Evolutionary conservation across 2,113 vertebrate species (phyloP).

Genomic region (Cinclus cinclus): DNA sequence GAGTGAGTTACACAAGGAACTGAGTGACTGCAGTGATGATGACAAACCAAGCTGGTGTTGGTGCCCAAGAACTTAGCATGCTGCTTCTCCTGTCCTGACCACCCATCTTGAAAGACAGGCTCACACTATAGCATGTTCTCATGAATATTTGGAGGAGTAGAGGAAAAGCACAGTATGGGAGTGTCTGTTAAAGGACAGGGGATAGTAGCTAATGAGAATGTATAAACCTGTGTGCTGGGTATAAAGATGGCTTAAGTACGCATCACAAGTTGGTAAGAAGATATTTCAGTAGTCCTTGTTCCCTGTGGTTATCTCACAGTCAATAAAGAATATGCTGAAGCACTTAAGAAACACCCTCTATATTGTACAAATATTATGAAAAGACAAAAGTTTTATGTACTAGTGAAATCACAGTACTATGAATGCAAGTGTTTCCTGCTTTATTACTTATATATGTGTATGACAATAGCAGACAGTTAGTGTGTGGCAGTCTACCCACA

Average conservation of each 20-base stretch:
- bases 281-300: neutral
- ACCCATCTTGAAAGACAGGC: neutral
- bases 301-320: slow-evolving; percentile 83
- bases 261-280: neutral
- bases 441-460: neutral
- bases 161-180: neutral
- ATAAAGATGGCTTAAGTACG: neutral
- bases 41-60: neutral
- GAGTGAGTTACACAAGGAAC: neutral
- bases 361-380: slow-evolving; percentile 73
- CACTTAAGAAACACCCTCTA: slow-evolving; percentile 78
- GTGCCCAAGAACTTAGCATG: neutral
- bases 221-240: neutral
- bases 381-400: slow-evolving; percentile 62
- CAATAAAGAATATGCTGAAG: slow-evolving; percentile 78
- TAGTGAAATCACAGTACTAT: neutral
- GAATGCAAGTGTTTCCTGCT: neutral
- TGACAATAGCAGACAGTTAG: neutral
- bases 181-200: neutral
- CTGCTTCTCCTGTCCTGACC: neutral
- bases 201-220: neutral
- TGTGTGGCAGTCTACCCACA: neutral
- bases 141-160: neutral
- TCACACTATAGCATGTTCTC: neutral
- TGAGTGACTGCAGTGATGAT: neutral